A percentile compares a stretch with the other conserved stretches of the same genome.
Conservation (phyloP, 2,113 vertebrate genomes). For the Ellobius talpinus region DNA sequence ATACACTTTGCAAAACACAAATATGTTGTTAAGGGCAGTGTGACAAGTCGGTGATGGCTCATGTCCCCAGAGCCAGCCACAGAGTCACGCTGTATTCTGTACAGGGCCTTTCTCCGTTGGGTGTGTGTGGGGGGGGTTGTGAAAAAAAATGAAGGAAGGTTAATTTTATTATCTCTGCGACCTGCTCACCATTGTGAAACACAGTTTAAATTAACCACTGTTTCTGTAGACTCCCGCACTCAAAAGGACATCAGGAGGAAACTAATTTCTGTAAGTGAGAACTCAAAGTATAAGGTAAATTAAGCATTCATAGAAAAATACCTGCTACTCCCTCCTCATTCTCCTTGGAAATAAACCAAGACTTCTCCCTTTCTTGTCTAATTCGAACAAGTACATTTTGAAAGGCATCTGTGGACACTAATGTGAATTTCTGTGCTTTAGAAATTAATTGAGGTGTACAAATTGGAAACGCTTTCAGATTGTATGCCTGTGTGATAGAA, state of each 20-base stretch:
- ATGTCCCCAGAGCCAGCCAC: constrained; percentile 79
- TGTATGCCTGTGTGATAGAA: background rate
- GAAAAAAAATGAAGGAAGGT: constrained; percentile 68
- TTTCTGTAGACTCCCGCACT: background rate
- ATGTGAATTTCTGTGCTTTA: constrained; percentile 9
- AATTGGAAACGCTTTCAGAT: constrained; percentile 44
- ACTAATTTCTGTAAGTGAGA: constrained; percentile 43
- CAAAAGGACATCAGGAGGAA: constrained; percentile 64
- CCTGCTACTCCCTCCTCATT: background rate
- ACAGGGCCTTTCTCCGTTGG: constrained; percentile 72
- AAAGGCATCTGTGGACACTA: constrained; percentile 35
- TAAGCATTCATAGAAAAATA: constrained; percentile 35
- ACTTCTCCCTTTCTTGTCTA: constrained; percentile 39
- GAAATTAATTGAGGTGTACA: constrained; percentile 7
- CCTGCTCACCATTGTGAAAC: constrained; percentile 63
- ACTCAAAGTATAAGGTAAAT: constrained; percentile 63
- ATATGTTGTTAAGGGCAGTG: constrained; percentile 88
- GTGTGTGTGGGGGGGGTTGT: constrained; percentile 38
- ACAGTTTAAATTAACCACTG: constrained; percentile 63
- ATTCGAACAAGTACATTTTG: constrained; percentile 54
- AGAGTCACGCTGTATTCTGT: constrained; percentile 66
- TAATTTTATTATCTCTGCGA: constrained; percentile 78
- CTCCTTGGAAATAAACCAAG: constrained; percentile 48
- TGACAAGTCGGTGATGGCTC: constrained; percentile 85
- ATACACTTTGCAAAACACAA: constrained; percentile 89